A percentile compares a stretch with the other conserved stretches of the same genome.
These are phyloP conservation scores for Proteles cristata DNA, from an alignment of 2,113 vertebrate genomes.

Conservation along the genomic window DNA sequence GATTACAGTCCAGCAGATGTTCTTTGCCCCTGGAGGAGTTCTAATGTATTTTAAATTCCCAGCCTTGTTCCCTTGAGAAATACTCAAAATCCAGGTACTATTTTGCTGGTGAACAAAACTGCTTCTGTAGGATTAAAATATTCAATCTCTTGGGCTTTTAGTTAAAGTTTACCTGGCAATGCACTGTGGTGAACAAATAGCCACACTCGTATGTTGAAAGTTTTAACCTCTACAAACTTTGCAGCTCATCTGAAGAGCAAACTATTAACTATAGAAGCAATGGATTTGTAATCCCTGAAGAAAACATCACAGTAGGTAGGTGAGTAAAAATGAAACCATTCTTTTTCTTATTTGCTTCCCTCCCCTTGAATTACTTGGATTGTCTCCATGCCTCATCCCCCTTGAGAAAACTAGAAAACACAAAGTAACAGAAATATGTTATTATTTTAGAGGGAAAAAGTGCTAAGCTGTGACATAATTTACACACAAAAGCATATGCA, in stretches of 20 bases:
- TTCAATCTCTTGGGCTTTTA: background rate
- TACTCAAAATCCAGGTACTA: background rate
- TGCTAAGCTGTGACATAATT: background rate
- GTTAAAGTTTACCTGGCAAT: background rate
- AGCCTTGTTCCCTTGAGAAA: background rate
- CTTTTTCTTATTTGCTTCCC: background rate
- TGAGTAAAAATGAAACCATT: background rate
- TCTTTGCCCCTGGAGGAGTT: fast-evolving
- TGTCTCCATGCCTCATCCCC: background rate
- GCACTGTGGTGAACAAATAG: background rate
- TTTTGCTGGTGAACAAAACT: conserved; percentile 22
- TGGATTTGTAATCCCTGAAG: background rate
- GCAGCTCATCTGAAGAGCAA: background rate
- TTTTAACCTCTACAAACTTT: background rate
- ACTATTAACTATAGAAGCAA: background rate
- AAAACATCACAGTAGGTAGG: background rate
- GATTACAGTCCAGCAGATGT: conserved; percentile 17
- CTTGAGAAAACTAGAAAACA: background rate
- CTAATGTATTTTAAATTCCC: background rate
- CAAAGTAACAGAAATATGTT: background rate
- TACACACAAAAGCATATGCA: background rate
- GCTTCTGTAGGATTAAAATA: conserved; percentile 62
- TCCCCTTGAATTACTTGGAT: background rate
- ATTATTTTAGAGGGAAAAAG: background rate
- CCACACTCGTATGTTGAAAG: background rate